Conservation (phyloP, 2,113 vertebrate genomes). For the Sakesphorus luctuosus region DNA sequence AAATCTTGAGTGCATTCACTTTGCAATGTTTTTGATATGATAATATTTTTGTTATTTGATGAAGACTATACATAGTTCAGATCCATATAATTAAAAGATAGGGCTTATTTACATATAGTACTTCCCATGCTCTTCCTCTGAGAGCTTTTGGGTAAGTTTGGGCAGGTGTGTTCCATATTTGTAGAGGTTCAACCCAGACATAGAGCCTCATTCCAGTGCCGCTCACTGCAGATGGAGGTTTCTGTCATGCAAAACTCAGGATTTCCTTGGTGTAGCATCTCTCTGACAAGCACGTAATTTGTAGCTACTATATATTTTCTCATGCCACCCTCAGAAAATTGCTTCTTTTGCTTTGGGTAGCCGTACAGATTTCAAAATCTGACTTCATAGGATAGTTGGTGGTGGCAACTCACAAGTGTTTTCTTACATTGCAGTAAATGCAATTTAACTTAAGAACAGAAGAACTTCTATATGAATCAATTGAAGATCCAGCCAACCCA, state of each 20-base stretch:
- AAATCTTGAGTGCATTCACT: background rate
- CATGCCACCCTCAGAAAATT: background rate
- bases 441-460: background rate
- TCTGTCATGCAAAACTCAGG: background rate
- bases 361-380: background rate
- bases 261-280: background rate
- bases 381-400: background rate
- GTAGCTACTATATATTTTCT: background rate
- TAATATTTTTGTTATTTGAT: background rate
- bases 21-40: background rate
- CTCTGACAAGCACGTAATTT: background rate
- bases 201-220: background rate
- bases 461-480: background rate
- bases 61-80: background rate
- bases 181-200: background rate
- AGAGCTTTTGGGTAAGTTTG: background rate
- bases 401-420: background rate
- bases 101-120: background rate
- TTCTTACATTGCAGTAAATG: background rate
- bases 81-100: background rate
- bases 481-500: background rate
- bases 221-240: background rate
- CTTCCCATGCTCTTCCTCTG: background rate
- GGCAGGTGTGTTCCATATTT: background rate
- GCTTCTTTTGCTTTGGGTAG: background rate